These are phyloP conservation scores for Helleia helle DNA, from an alignment of 2,888 invertebrate species.

Conservation along the genomic window DNA sequence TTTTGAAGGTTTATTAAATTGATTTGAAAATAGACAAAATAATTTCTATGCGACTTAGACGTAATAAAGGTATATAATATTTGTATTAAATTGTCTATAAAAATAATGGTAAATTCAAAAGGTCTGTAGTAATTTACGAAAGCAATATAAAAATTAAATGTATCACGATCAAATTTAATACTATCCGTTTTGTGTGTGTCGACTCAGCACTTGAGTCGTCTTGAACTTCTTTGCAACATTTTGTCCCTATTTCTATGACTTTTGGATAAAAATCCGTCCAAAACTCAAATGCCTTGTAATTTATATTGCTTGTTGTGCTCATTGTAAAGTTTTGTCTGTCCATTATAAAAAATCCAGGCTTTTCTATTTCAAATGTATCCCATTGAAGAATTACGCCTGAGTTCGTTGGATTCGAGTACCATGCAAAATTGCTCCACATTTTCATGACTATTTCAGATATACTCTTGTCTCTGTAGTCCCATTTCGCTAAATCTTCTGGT, in stretches of 20 bases:
- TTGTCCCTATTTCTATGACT: slow-evolving; percentile 80
- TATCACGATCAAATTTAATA: slow-evolving; percentile 36
- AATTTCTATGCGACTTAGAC: slow-evolving; percentile 1
- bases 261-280: slow-evolving; percentile 90
- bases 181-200: slow-evolving; percentile 28
- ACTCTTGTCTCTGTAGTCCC: slow-evolving; percentile 85
- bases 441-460: slow-evolving; percentile 87
- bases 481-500: slow-evolving; percentile 74
- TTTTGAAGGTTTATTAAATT: neutral
- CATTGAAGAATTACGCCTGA: slow-evolving; percentile 83
- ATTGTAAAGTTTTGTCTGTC: slow-evolving; percentile 83
- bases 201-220: slow-evolving; percentile 51
- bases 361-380: slow-evolving; percentile 79
- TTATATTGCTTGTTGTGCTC: slow-evolving; percentile 78
- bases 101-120: slow-evolving; percentile 8
- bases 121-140: slow-evolving; percentile 36
- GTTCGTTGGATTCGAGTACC: slow-evolving; percentile 80
- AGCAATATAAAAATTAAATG: slow-evolving; percentile 38
- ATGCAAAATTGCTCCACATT: slow-evolving; percentile 86
- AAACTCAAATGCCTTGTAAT: slow-evolving; percentile 85
- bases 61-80: neutral
- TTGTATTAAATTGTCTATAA: slow-evolving; percentile 12
- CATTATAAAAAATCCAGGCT: slow-evolving; percentile 81
- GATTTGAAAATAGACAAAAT: slow-evolving; percentile 8
- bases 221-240: slow-evolving; percentile 79